Percentiles rank a stretch among this genome's conserved stretches.
Conservation (phyloP, 1,140 invertebrate species). For the Ceratina calcarata region DNA sequence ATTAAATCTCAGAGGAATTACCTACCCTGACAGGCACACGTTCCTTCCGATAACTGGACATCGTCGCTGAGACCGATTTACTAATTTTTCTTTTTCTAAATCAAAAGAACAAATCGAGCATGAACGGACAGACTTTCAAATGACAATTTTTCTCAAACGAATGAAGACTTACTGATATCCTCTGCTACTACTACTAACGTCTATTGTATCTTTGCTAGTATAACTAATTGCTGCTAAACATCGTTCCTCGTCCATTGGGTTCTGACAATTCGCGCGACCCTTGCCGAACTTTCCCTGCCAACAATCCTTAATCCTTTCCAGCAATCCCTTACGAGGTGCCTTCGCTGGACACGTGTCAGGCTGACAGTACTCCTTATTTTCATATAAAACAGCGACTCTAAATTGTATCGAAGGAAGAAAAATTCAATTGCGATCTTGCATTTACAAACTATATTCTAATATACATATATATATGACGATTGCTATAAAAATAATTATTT, state of each 20-base stretch:
- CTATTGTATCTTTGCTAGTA: slow-evolving; percentile 59
- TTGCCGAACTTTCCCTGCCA: slow-evolving; percentile 60
- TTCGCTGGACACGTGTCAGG: slow-evolving; percentile 43
- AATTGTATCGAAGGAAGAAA: not conserved
- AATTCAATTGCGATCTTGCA: too few relatives aligned
- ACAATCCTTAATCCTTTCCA: slow-evolving; percentile 54
- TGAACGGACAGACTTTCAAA: too few relatives aligned
- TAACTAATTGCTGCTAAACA: slow-evolving; percentile 63
- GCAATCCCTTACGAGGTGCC: slow-evolving; percentile 22
- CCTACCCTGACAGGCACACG: slow-evolving; percentile 48
- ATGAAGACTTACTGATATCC: slow-evolving; percentile 55
- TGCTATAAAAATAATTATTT: too few relatives aligned
- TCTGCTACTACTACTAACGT: slow-evolving; percentile 48
- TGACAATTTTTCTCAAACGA: not conserved
- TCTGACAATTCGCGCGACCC: slow-evolving; percentile 49
- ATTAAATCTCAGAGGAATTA: not conserved
- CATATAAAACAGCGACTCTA: slow-evolving; percentile 65
- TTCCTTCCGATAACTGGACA: slow-evolving; percentile 43
- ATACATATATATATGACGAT: too few relatives aligned
- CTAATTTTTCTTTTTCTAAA: slow-evolving; percentile 40
- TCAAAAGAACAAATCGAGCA: not conserved
- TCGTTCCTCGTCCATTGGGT: slow-evolving; percentile 59
- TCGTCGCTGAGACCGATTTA: slow-evolving; percentile 52
- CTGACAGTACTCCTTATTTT: slow-evolving; percentile 66
- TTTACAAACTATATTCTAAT: too few relatives aligned